Percentiles rank a stretch among this genome's conserved stretches.
Conservation (phyloP, 2,797 vertebrate species). For the Urocyon cinereoargenteus region DNA sequence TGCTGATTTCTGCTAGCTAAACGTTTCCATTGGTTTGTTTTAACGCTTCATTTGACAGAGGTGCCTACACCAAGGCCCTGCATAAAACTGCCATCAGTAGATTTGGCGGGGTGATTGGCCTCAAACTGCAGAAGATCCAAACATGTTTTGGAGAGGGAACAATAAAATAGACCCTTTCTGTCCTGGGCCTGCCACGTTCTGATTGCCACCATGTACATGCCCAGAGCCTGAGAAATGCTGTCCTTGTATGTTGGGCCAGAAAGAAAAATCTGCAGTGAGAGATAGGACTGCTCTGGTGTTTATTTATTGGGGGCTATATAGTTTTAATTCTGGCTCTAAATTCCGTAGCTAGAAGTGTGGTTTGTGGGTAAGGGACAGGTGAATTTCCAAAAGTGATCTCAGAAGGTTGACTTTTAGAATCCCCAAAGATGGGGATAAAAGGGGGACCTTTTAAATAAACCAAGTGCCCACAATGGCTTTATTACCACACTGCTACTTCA, state of each 20-base stretch:
- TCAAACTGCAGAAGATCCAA: neutral
- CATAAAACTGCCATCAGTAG: neutral
- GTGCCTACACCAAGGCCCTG: neutral
- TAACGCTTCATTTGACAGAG: neutral
- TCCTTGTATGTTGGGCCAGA: constrained; percentile 18
- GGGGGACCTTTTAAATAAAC: constrained; percentile 85
- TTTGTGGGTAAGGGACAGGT: constrained; percentile 58
- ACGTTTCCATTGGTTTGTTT: constrained; percentile 17
- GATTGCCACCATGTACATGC: neutral
- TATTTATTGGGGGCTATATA: constrained; percentile 64
- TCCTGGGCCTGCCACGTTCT: neutral
- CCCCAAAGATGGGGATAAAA: constrained; percentile 82
- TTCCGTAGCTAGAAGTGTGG: constrained; percentile 68
- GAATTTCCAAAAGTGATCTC: constrained; percentile 78
- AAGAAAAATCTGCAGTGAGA: constrained; percentile 28
- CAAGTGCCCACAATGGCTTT: constrained; percentile 88
- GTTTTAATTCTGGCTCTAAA: constrained; percentile 78
- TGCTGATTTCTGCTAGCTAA: neutral
- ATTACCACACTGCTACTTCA: constrained; percentile 85
- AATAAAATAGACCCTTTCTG: neutral
- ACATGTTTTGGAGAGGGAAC: neutral
- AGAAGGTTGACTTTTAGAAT: constrained; percentile 83
- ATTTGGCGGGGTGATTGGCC: neutral
- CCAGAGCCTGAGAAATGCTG: constrained; percentile 29
- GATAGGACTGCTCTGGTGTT: constrained; percentile 44